phyloP scores from a whole-genome alignment of 2,113 vertebrate genomes.

The Octodon degus region DNA sequence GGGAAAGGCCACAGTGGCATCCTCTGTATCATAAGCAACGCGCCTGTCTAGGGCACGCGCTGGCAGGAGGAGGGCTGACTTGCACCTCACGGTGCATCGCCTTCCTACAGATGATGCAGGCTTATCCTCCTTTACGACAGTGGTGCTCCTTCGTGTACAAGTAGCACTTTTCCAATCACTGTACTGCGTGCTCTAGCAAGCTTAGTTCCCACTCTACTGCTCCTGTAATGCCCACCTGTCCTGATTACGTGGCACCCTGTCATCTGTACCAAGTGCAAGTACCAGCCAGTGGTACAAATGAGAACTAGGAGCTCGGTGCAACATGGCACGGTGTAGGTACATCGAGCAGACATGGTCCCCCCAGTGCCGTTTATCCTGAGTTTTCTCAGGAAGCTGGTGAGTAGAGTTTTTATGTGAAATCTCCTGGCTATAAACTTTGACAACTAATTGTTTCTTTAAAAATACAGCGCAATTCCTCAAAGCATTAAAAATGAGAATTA shows the following conservation, averaged over 20 bases:
- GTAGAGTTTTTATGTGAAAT: not conserved
- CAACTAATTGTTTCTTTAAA: constrained; percentile 49
- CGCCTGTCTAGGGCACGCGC: not conserved
- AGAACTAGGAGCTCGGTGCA: accelerated
- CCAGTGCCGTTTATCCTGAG: not conserved
- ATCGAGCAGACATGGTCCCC: not conserved
- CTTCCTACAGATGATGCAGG: no score
- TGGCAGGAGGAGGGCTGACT: not conserved
- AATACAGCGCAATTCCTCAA: not conserved
- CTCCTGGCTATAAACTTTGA: not conserved
- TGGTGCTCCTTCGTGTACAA: no score
- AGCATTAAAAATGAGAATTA: not conserved
- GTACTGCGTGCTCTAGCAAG: not conserved
- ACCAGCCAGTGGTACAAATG: not conserved
- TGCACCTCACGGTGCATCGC: no score
- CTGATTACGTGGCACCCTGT: not conserved
- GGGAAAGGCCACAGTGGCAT: not conserved
- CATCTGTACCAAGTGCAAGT: not conserved
- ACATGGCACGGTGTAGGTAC: accelerated
- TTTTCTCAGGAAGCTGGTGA: constrained; percentile 12
- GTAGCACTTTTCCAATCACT: not conserved
- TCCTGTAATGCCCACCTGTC: not conserved
- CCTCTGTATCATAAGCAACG: not conserved
- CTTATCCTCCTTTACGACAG: no score
- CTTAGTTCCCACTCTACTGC: not conserved